Conservation (phyloP, 2,888 invertebrate genomes). For the Troides helena region DNA sequence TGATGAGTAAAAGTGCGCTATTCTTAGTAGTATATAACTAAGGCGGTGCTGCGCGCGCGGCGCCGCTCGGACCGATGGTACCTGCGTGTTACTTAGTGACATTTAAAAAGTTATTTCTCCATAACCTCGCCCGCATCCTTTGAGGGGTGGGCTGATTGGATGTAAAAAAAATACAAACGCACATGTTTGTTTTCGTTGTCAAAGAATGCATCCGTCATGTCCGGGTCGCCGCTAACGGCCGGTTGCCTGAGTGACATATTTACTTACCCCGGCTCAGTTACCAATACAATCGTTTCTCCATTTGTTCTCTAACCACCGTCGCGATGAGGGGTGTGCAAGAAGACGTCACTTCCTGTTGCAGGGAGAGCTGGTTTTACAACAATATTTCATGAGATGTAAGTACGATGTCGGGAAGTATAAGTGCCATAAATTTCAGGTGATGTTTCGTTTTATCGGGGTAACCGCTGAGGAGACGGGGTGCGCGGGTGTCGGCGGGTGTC, state of each 20-base stretch:
- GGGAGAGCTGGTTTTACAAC: background rate
- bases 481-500: no score
- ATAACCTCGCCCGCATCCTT: constrained; percentile 51
- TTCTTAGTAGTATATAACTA: no score
- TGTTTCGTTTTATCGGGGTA: constrained; percentile 15
- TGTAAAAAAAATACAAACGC: constrained; percentile 36
- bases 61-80: constrained; percentile 17
- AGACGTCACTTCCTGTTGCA: background rate
- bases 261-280: constrained; percentile 29
- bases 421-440: background rate
- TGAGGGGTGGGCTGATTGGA: constrained; percentile 32
- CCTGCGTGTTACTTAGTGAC: constrained; percentile 43
- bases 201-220: constrained; percentile 57
- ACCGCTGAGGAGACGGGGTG: background rate
- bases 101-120: constrained; percentile 51
- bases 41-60: background rate
- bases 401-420: no score
- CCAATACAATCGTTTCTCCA: background rate
- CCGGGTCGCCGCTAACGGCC: constrained; percentile 28
- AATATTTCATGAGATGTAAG: no score
- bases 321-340: no score
- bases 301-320: background rate
- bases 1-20: no score
- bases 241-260: constrained; percentile 38
- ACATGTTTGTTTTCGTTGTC: constrained; percentile 65